These are phyloP conservation scores for Isotomurus palustris DNA, from an alignment of 2,888 invertebrate genomes.

Conservation along the genomic window DNA sequence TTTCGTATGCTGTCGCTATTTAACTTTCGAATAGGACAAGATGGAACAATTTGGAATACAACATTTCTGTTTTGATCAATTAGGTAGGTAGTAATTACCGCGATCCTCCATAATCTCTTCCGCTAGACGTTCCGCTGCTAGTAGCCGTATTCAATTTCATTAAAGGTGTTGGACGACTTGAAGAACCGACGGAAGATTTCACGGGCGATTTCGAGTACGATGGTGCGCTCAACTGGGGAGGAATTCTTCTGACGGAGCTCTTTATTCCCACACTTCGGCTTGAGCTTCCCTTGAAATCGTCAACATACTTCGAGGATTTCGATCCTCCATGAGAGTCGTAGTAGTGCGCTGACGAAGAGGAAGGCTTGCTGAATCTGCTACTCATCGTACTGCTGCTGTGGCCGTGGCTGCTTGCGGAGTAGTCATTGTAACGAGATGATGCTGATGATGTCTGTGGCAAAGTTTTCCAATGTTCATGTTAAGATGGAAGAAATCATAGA, in stretches of 20 bases:
- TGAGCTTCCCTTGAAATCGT: constrained; percentile 26
- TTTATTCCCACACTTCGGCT: constrained; percentile 28
- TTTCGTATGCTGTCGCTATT: not conserved
- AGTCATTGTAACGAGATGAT: constrained; percentile 28
- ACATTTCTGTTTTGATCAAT: constrained; percentile 25
- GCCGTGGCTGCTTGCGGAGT: constrained; percentile 20
- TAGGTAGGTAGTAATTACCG: constrained; percentile 42
- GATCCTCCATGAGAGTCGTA: constrained; percentile 22
- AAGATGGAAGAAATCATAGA: too few relatives aligned
- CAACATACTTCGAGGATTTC: constrained; percentile 36
- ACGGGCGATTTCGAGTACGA: constrained; percentile 7
- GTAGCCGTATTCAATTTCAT: constrained; percentile 32
- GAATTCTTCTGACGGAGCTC: constrained; percentile 42
- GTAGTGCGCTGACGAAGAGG: constrained; percentile 28
- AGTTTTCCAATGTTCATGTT: constrained; percentile 36
- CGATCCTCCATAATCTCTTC: constrained; percentile 45
- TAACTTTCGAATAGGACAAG: not conserved
- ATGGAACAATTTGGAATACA: constrained; percentile 8
- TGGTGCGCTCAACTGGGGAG: constrained; percentile 40
- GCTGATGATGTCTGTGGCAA: constrained; percentile 38
- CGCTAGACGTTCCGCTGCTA: constrained; percentile 25
- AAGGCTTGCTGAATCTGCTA: constrained; percentile 31
- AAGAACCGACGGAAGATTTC: constrained; percentile 22
- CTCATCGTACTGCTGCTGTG: constrained; percentile 1
- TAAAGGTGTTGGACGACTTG: constrained; percentile 28